Evolutionary conservation across 2,113 vertebrate species (phyloP).

Genomic region (Hydrochoerus hydrochaeris): DNA sequence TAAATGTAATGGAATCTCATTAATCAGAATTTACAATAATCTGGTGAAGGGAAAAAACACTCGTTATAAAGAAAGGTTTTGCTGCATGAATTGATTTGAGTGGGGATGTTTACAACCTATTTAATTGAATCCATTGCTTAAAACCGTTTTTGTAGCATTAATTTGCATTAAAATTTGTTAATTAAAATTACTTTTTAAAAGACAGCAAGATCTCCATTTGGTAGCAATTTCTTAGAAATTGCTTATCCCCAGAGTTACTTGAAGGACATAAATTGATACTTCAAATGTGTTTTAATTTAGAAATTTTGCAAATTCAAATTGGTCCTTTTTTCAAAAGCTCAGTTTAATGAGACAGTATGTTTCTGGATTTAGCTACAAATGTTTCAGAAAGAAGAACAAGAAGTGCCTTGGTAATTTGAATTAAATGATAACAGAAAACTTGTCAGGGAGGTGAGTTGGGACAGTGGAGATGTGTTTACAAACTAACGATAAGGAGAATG

Average conservation of each 20-base stretch:
- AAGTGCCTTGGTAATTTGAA: not conserved
- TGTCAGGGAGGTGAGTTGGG: not conserved
- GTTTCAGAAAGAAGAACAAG: not conserved
- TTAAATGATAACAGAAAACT: not conserved
- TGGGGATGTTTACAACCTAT: not conserved
- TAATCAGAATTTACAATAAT: conserved; percentile 33
- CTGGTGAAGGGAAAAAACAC: not conserved
- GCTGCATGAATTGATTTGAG: not conserved
- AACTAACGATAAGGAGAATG: not conserved
- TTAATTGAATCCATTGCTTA: not conserved
- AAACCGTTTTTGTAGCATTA: not conserved
- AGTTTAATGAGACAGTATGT: not conserved
- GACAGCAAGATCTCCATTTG: not conserved
- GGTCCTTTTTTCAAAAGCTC: not conserved
- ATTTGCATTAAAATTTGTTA: not conserved
- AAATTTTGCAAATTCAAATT: not conserved
- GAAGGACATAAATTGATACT: not conserved
- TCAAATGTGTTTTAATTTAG: conserved; percentile 29
- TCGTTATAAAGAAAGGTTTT: conserved; percentile 49
- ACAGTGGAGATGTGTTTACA: not conserved
- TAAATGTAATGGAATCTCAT: conserved; percentile 2
- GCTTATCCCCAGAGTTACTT: not conserved
- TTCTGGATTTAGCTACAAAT: not conserved
- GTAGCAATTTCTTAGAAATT: conserved; percentile 17
- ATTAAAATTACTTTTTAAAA: conserved; percentile 28